Evolutionary conservation across 2,113 vertebrate genomes (phyloP).

Genomic region (Apteryx owenii): DNA sequence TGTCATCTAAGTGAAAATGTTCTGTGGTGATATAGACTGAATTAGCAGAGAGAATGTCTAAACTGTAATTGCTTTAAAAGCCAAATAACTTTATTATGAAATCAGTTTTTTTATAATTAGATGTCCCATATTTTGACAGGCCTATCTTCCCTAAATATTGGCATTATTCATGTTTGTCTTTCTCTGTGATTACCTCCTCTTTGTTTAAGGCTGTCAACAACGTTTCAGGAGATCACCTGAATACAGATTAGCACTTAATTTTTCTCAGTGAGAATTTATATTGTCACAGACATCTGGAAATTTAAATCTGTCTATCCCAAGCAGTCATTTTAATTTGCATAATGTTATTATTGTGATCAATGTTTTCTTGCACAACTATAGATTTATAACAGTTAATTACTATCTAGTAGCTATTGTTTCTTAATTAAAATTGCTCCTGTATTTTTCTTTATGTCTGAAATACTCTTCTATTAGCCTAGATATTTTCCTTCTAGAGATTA

Average conservation of each 20-base stretch:
- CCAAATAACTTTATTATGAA: slow-evolving; percentile 18
- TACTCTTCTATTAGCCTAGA: background rate
- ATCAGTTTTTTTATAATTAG: background rate
- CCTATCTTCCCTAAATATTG: background rate
- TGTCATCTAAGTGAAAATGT: background rate
- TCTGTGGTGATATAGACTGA: background rate
- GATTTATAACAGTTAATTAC: slow-evolving; percentile 23
- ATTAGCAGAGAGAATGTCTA: slow-evolving; percentile 1
- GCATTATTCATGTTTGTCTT: background rate
- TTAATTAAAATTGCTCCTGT: background rate
- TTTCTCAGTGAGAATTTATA: background rate
- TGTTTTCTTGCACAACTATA: background rate
- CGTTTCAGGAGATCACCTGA: slow-evolving; percentile 10
- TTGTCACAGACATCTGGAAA: background rate
- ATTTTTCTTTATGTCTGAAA: background rate
- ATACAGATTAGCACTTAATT: background rate
- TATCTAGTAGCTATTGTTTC: background rate
- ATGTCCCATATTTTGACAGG: slow-evolving; percentile 7
- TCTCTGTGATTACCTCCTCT: background rate
- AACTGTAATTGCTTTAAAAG: slow-evolving; percentile 5
- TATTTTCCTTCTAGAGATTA: background rate
- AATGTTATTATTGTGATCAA: background rate
- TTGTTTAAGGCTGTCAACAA: slow-evolving; percentile 2
- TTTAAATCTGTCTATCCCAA: background rate
- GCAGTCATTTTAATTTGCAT: slow-evolving; percentile 31